Conservation (phyloP, 1,140 invertebrate genomes). For the Megalonaias nervosa region DNA sequence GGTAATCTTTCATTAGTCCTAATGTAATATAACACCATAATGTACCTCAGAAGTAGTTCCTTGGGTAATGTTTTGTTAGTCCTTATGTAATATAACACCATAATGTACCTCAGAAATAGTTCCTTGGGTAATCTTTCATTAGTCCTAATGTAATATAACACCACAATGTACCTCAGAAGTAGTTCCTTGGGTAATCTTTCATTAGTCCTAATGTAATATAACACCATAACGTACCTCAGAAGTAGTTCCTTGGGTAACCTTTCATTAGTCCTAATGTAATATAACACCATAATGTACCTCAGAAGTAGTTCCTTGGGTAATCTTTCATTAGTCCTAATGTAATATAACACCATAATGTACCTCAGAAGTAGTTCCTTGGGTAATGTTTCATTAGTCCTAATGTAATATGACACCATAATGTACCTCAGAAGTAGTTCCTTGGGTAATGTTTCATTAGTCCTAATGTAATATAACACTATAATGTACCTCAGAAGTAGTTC, state of each 20-base stretch:
- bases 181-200: background rate
- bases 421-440: background rate
- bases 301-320: conserved; percentile 52
- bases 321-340: conserved; percentile 75
- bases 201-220: background rate
- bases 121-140: background rate
- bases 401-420: conserved; percentile 72
- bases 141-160: conserved; percentile 1
- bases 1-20: background rate
- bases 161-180: conserved; percentile 58
- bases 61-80: background rate
- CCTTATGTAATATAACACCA: background rate
- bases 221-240: conserved; percentile 60
- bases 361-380: conserved; percentile 93
- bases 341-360: conserved; percentile 1
- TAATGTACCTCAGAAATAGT: background rate
- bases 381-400: conserved; percentile 96
- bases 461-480: conserved; percentile 75
- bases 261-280: background rate
- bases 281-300: conserved; percentile 31
- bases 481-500: background rate
- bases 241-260: background rate
- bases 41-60: background rate
- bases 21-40: conserved; percentile 63
- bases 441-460: conserved; percentile 73